phyloP scores from a whole-genome alignment of 2,888 invertebrate genomes.

The Antheraea assamensis region DNA sequence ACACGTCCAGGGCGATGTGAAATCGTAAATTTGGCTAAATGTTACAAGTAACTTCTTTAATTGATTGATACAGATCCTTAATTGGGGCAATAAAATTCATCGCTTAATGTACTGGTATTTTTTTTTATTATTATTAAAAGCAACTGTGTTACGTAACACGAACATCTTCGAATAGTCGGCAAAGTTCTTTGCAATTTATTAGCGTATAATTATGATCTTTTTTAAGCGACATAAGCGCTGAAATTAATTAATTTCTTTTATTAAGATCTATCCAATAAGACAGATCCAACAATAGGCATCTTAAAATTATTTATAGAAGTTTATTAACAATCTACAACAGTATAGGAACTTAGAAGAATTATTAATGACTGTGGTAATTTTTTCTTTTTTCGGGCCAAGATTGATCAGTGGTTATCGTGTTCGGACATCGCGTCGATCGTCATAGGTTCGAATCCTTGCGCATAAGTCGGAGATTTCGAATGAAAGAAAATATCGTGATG shows the following conservation, averaged over 20 bases:
- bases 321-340: not conserved
- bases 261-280: not conserved
- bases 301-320: not conserved
- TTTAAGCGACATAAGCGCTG: not conserved
- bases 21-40: slow-evolving; percentile 52
- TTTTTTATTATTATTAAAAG: slow-evolving; percentile 15
- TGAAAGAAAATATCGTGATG: too few species aligned
- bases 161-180: not conserved
- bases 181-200: slow-evolving; percentile 12
- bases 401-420: too few species aligned
- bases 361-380: not conserved
- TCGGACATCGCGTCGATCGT: too few species aligned
- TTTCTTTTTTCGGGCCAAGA: too few species aligned
- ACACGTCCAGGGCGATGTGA: slow-evolving; percentile 53
- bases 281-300: not conserved
- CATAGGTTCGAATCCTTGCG: too few species aligned
- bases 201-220: not conserved
- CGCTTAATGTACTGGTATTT: slow-evolving; percentile 13
- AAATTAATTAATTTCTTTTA: not conserved
- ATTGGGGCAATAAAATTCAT: slow-evolving; percentile 39
- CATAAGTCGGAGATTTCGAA: too few species aligned
- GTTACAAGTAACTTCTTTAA: slow-evolving; percentile 38
- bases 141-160: not conserved
- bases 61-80: slow-evolving; percentile 38
- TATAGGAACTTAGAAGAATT: not conserved